These are phyloP conservation scores for Phlogophora meticulosa DNA, from an alignment of 2,888 invertebrate species.

Conservation along the genomic window DNA sequence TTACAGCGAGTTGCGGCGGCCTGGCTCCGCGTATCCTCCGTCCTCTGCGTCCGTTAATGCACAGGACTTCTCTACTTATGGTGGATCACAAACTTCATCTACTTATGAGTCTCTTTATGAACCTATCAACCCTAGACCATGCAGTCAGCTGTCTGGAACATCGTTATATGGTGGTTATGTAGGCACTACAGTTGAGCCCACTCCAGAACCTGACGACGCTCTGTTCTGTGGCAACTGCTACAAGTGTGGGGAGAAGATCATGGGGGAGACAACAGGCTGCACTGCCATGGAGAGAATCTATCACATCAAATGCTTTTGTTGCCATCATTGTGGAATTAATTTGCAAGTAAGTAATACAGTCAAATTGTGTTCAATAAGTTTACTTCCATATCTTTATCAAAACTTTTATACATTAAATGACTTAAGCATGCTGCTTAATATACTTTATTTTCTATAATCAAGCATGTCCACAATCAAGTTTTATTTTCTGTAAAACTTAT, in stretches of 20 bases:
- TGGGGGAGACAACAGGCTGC: constrained; percentile 98
- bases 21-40: constrained; percentile 91
- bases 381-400: neutral
- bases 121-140: constrained; percentile 92
- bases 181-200: constrained; percentile 95
- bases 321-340: constrained; percentile 97
- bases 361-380: neutral
- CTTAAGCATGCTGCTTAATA: neutral
- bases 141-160: constrained; percentile 92
- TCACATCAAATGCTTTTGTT: constrained; percentile 98
- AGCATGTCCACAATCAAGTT: neutral
- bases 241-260: constrained; percentile 97
- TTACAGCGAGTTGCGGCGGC: constrained; percentile 92
- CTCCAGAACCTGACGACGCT: constrained; percentile 93
- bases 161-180: constrained; percentile 92
- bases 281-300: constrained; percentile 99
- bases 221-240: constrained; percentile 97
- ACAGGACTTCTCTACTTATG: constrained; percentile 91
- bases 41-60: constrained; percentile 88
- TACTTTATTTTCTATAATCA: neutral
- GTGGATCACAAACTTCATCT: constrained; percentile 92
- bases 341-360: constrained; percentile 90
- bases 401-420: neutral
- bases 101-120: constrained; percentile 93
- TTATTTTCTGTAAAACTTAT: no score